Evolutionary conservation across 2,113 vertebrate species (phyloP).

Genomic region (Microcebus tavaratra): DNA sequence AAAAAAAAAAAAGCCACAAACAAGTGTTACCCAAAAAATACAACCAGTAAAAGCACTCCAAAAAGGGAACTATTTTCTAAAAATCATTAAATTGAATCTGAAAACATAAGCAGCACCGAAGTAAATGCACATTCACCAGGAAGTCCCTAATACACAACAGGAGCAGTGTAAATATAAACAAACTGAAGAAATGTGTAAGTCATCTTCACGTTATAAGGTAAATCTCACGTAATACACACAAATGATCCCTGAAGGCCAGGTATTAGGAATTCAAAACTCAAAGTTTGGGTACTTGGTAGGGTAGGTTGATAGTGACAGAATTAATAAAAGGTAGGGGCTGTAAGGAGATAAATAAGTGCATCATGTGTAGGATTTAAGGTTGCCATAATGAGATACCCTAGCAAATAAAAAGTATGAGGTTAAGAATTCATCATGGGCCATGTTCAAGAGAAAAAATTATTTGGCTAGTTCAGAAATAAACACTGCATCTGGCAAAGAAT

Average conservation of each 20-base stretch:
- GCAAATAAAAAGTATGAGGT: neutral
- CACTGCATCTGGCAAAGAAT: neutral
- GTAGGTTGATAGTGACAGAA: neutral
- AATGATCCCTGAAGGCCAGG: neutral
- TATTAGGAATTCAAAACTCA: neutral
- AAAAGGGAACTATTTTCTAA: conserved; percentile 35
- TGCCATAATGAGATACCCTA: neutral
- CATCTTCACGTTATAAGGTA: neutral
- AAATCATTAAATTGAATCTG: neutral
- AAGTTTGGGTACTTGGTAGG: neutral
- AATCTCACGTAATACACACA: neutral
- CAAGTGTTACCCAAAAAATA: neutral
- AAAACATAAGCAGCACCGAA: conserved; percentile 30
- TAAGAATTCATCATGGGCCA: neutral
- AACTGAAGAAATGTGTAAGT: neutral
- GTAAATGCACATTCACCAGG: neutral
- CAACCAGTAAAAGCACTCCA: neutral
- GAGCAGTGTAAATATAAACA: neutral
- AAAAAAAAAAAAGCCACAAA: neutral
- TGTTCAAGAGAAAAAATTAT: neutral
- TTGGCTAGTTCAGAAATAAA: neutral
- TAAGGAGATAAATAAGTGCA: neutral
- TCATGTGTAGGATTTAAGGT: neutral
- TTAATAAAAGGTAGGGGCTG: neutral
- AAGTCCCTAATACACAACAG: neutral